Evolutionary conservation across 2,113 vertebrate species (phyloP), one percentile per base, ranked within the genome.

Genomic region (Delphinapterus leucas): DNA sequence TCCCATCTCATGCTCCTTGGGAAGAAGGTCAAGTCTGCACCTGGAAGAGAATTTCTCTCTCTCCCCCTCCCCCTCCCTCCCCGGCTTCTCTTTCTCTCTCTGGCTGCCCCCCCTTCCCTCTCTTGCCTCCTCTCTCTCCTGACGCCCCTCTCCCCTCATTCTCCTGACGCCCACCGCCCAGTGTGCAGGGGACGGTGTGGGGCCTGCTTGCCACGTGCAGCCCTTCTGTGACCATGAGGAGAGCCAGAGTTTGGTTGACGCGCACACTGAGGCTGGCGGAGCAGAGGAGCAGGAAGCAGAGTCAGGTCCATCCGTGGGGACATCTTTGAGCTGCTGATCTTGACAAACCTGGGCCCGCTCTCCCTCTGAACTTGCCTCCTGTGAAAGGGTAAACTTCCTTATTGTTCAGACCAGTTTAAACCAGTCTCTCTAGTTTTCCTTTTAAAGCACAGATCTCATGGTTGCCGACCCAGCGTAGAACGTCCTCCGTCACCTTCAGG

Each of bases 231-330:
- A 61, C n/a, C 5, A 1, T 2, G 15, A 63, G 33, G 49, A 21
- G 2, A 92, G 36, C 47, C 65, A 33, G 55, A 1, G 58, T 67
- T 38, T 17, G 41, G 65, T 1, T 10, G 31, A 14, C n/a, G 55
- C 33, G 33, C 53, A 60, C 36, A 47, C 20, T 5, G 65, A 90
- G 3, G 61, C 14, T 1, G 36, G 17, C 8, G 76, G 83, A 41
- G 74, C 41, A 49, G 58, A 85, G 80, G 90, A 68, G 44, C 41
- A 92, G 61, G 63, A 47, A 49, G 70, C 55, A 81, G 21, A 81
- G 21, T 20, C 38, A 36, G 17, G 36, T 55, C 53, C 53, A 15
- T 60, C 26, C 11, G 4, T 4, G 10, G 23, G 21, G 25, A 18
- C n/a, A 8, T 49, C 26, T 76, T 14, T 14, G 81, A 88, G 76